Conservation (phyloP, 64 coral and sea anemone genomes). For the Montipora efflorescens region DNA sequence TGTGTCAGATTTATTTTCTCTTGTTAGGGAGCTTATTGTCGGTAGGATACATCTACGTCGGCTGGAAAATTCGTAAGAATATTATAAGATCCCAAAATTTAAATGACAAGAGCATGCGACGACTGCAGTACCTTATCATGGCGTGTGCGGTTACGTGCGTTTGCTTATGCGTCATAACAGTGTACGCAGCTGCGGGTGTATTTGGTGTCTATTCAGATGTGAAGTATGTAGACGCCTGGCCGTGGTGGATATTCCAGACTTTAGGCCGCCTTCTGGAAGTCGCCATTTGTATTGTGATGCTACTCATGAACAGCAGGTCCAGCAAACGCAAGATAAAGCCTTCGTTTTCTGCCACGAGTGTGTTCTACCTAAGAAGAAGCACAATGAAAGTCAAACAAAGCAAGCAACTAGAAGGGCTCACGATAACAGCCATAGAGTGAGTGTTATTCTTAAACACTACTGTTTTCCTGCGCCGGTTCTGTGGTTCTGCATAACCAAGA, state of each 20-base stretch:
- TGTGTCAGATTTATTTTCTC: slow-evolving; percentile 81
- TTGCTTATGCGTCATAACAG: not conserved
- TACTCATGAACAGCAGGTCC: slow-evolving; percentile 73
- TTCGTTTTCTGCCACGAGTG: slow-evolving; percentile 6
- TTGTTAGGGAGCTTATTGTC: slow-evolving; percentile 61
- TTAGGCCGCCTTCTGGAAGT: slow-evolving; percentile 55
- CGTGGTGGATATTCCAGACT: slow-evolving; percentile 91
- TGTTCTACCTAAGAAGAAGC: not conserved
- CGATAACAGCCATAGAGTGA: not conserved
- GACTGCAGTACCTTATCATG: slow-evolving; percentile 60
- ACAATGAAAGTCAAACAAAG: not conserved
- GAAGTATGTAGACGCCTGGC: slow-evolving; percentile 68
- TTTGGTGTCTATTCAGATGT: slow-evolving; percentile 89
- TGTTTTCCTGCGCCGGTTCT: not conserved
- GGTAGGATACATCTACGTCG: slow-evolving; percentile 74
- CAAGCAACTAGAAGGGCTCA: too few species aligned
- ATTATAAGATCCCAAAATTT: slow-evolving; percentile 37
- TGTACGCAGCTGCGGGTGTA: slow-evolving; percentile 85
- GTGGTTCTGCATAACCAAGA: not conserved
- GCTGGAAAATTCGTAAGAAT: slow-evolving; percentile 77
- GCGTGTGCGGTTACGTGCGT: slow-evolving; percentile 52
- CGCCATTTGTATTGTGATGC: slow-evolving; percentile 62
- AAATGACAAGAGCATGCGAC: slow-evolving; percentile 77
- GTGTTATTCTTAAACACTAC: not conserved
- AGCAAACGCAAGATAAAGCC: slow-evolving; percentile 14